Evolutionary conservation across 2,113 vertebrate species (phyloP), one percentile per base, ranked within the genome.

Genomic region (Callithrix jacchus): DNA sequence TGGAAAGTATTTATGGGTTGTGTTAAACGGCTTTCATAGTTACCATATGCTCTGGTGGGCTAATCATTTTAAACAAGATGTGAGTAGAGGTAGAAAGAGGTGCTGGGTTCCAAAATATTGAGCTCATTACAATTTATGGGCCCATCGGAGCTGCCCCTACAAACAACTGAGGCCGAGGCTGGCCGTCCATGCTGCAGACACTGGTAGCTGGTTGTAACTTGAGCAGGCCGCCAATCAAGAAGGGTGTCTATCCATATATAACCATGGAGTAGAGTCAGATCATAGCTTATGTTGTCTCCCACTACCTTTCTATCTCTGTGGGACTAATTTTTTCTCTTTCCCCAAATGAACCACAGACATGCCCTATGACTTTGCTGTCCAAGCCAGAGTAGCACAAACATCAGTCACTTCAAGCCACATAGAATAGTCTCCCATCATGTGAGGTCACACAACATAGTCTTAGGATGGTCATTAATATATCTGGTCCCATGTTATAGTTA

Each of bases 21-120:
- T 21, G 70, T 90, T 91, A 56, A 91, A 73, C 71, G 88, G 66
- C 58, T 82, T 87, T 93, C 54, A 74, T 16, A 52, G 71, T 92
- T 97, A 49, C 77, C 81, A 80, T 84, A 77, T 70, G n/a, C 52
- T 52, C 42, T 76, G 84, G 21, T 84, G 76, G 85, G 49, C 71
- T 95, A 92, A 76, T 93, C 91, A 8, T 76, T 84, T 47, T 42
- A 84, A 47, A 0, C 35, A 88, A 68, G 79, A 9, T 70, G 35
- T 87, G 56, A 90, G 58, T 64, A 86, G 93, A 87, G 12, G 70
- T 52, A 64, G 94, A 96, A 84, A 40, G 10, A 42, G 85, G 32
- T 25, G 7, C 37, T 18, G 12, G 58, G 14, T 81, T 35, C 52
- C 58, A 80, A 87, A 13, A 12, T 12, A 14, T 9, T 21, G 81